Evolutionary conservation across 2,888 invertebrate species (phyloP), one percentile per base, ranked within the genome.

Genomic region (Panzeria rudis): DNA sequence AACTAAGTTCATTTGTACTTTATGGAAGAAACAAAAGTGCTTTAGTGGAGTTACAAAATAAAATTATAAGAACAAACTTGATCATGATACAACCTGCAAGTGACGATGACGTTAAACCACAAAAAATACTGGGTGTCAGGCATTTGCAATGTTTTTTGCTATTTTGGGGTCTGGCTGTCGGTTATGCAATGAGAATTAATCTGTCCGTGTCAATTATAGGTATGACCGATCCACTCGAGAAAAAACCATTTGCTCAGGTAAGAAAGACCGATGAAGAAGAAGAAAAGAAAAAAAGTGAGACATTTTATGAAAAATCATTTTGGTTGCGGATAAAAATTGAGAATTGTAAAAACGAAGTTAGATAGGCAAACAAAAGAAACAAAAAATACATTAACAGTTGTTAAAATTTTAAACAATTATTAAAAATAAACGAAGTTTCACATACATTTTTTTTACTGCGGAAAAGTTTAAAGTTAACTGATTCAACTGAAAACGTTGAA

Each of bases 191-290:
- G 85, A 93, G 96, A 54, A 94, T 96, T 54, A 95, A 95, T 88
- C 93, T 96, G 88, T 96, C 95, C 0, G 95, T 96, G 17, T 95
- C 95, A 0, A 94, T 96, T 61, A 94, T 96, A 3, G 96, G 96
- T 35, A 96, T 96, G 96, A 95, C 95, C 0, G 94, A 95, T 87
- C 89, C 90, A 0, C 13, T 89, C 86, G 11, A 90, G 90, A 87
- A 88, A n/a, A 91, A 92, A 87, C 88, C 89, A 0, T 41, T 89
- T 38, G 91, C 90, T 81, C 89, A 90, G 5, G 91, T 92, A 87
- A 88, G 91, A 35, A 56, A 3, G 29, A 13, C 0, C 11, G 8
- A 2, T 20, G 20, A 23, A 59, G 1, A 71, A 17, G 2, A 11
- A 17, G 3, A 5, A 15, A 20, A 13, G 23, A 41, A 15, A 41